Base-by-base conservation (phyloP, 2,113 vertebrate species). In the Chascanopsetta lugubris region DNA sequence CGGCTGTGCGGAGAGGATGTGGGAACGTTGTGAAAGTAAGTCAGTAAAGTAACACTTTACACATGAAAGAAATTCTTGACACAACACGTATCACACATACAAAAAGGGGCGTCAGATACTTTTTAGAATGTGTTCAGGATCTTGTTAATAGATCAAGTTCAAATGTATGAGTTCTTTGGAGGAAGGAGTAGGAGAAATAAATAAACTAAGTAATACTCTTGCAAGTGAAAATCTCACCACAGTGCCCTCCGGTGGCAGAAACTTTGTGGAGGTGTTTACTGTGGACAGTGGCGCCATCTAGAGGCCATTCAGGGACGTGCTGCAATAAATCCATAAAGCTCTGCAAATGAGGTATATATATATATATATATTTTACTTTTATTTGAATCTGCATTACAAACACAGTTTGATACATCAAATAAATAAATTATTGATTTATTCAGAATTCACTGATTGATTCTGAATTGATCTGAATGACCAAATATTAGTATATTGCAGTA, bases 201-300 rank as follows among this genome's bases (percentile, higher is more conserved):
- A 26, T 6, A 25, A 34, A 12, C n/a, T 15, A 27, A 59, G 46
- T 11, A 57, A 1, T 10, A 11, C 1, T 40, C n/a, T n/a, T n/a
- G n/a, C n/a, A n/a, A n/a, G n/a, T n/a, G n/a, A n/a, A n/a, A 11
- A 50, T 15, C 20, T 1, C 13, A 26, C 12, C 32, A 42, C 13
- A n/a, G n/a, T n/a, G n/a, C n/a, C n/a, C n/a, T n/a, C n/a, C n/a
- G n/a, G n/a, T n/a, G n/a, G n/a, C n/a, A n/a, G n/a, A n/a, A n/a
- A n/a, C 25, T 61, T 36, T 50, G 17, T 49, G 24, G 6, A 0
- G 9, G 17, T 17, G 25, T 2, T 3, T 4, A 25, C 32, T 26
- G 15, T 36, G 9, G 20, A 40, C 53, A 48, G 17, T 60, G n/a
- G 48, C 57, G 3, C 80, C 75, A 77, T 56, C 80, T 77, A 55